Evolutionary conservation across 2,888 invertebrate species (phyloP).

Genomic region (Labia minor): DNA sequence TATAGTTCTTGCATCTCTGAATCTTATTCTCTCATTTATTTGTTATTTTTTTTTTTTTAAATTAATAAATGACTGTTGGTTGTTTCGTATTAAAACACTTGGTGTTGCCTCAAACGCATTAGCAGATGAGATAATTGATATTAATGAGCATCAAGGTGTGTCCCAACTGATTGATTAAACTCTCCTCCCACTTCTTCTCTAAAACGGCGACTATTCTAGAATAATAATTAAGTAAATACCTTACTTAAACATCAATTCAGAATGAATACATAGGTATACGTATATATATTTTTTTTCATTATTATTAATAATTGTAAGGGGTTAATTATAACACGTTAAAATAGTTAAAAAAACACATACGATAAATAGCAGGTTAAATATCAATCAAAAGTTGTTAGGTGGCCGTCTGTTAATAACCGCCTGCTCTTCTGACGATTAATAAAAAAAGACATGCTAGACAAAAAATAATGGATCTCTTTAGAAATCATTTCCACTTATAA

Average conservation of each 20-base stretch:
- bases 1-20: no score
- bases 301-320: neutral
- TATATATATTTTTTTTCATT: neutral
- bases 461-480: no score
- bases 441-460: no score
- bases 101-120: no score
- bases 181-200: neutral
- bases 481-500: no score
- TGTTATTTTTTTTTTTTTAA: neutral
- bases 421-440: neutral
- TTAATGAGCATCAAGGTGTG: neutral
- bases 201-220: neutral
- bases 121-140: neutral
- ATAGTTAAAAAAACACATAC: neutral
- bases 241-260: neutral
- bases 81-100: no score
- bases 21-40: neutral
- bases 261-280: neutral
- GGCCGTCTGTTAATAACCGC: neutral
- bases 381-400: neutral
- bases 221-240: slow-evolving; percentile 4
- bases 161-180: neutral
- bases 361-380: neutral
- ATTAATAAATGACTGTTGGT: neutral
- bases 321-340: neutral